phyloP scores from a whole-genome alignment of 1,140 invertebrate species.

The Temnothorax curvispinosus region DNA sequence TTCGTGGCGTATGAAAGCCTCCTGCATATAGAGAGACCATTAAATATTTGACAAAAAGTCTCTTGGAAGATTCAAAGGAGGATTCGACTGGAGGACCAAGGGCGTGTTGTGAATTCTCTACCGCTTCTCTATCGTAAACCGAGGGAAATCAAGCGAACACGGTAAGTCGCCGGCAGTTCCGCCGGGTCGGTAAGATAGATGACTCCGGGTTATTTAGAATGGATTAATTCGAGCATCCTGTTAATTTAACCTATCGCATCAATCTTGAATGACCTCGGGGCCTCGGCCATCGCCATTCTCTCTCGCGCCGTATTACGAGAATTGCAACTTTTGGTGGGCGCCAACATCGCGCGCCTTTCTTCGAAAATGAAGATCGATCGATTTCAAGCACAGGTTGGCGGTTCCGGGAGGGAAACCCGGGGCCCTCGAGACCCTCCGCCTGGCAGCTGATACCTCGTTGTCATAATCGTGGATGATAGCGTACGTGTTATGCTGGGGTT shows the following conservation, averaged over 20 bases:
- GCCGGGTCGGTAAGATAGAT: slow-evolving; percentile 69
- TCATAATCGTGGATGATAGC: slow-evolving; percentile 26
- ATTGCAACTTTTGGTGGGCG: slow-evolving; percentile 29
- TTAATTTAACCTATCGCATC: slow-evolving; percentile 75
- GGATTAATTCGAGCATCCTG: slow-evolving; percentile 77
- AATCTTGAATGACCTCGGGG: slow-evolving; percentile 67
- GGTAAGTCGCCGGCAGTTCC: slow-evolving; percentile 42
- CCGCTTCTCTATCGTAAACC: slow-evolving; percentile 1
- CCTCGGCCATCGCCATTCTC: slow-evolving; percentile 17
- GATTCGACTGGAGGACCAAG: background rate
- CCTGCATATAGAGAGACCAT: background rate
- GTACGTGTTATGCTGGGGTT: background rate
- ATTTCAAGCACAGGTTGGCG: slow-evolving; percentile 7
- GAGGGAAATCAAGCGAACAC: background rate
- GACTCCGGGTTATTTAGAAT: slow-evolving; percentile 71
- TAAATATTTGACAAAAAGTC: slow-evolving; percentile 18
- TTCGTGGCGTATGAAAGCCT: background rate
- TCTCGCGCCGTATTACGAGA: slow-evolving; percentile 7
- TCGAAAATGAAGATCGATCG: slow-evolving; percentile 59
- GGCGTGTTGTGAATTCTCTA: background rate
- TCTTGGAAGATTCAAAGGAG: too few species aligned
- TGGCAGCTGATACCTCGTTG: slow-evolving; percentile 36
- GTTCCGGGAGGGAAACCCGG: background rate
- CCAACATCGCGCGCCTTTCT: slow-evolving; percentile 39
- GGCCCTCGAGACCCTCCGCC: background rate